Conservation (phyloP, 2,888 invertebrate species). For the Deilephila porcellus region DNA sequence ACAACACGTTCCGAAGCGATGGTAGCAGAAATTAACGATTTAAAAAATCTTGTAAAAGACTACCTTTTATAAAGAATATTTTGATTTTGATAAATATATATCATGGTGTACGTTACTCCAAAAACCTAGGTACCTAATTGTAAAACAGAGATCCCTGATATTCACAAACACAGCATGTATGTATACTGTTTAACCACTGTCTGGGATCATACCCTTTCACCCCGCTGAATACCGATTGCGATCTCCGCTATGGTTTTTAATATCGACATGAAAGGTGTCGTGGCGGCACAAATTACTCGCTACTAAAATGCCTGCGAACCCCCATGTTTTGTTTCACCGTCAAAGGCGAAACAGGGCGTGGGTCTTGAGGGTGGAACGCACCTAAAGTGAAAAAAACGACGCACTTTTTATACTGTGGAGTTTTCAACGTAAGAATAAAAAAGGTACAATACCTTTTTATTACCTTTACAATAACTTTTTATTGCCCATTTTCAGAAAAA, state of each 20-base stretch:
- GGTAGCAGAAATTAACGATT: too few species aligned
- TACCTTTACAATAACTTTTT: too few species aligned
- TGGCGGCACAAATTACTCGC: conserved; percentile 16
- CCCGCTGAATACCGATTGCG: conserved; percentile 3
- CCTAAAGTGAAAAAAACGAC: neutral
- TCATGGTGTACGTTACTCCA: too few species aligned
- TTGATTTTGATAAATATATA: neutral
- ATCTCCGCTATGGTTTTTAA: conserved; percentile 15
- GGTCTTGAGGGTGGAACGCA: conserved; percentile 17
- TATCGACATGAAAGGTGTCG: conserved; percentile 19
- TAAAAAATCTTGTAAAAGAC: too few species aligned
- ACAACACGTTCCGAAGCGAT: too few species aligned
- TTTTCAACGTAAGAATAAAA: too few species aligned
- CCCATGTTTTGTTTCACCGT: conserved; percentile 12
- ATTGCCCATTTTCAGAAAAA: too few species aligned
- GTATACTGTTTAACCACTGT: neutral
- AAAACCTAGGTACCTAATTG: neutral
- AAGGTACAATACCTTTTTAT: too few species aligned
- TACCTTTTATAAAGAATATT: too few species aligned
- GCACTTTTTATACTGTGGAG: neutral
- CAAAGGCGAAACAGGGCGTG: neutral
- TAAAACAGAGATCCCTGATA: neutral
- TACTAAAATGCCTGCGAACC: conserved; percentile 13
- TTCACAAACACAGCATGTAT: neutral
- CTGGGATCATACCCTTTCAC: neutral